Evolutionary conservation across 1,140 invertebrate species (phyloP), one percentile per base, ranked within the genome.

Genomic region (Whitmania pigra): DNA sequence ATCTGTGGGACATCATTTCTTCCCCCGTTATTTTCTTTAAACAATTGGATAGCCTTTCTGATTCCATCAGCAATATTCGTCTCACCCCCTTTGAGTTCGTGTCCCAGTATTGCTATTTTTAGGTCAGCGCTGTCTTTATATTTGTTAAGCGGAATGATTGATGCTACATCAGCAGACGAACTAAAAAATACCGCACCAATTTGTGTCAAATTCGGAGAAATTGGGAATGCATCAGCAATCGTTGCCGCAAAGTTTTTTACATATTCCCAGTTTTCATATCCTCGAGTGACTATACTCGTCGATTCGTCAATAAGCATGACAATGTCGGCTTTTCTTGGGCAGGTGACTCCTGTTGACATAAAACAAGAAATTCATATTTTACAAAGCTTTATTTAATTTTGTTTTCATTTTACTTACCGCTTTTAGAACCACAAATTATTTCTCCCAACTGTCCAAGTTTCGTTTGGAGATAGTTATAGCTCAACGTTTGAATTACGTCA

Each of bases 51-150:
- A 13, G 15, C 49, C 17, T 70, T 25, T 53, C 69, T 70, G 13
- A 70, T 25, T n/a, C 36, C 69, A 25, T 70, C 69, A 13, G 69
- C 69, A 53, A 70, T 70, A 49, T 70, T 70, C 25, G 69, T 70
- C 29, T 70, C 69, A 22, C 69, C 69, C 6, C 69, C 69, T 25
- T n/a, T 18, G 29, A 70, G 31, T 13, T 70, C 36, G 22, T 53
- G n/a, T 53, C 6, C 49, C 53, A 49, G 20, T 25, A 70, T 2
- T 25, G 22, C 22, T 22, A 25, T 9, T 53, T 70, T 49, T 22
- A 70, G 29, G 20, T 70, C 22, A 36, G 31, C 40, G 25, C 53
- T 49, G n/a, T 49, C 53, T 49, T 25, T 15, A 22, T 36, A 36
- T 49, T 54, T 49, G 13, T 70, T 70, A 9, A 70, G 29, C 22